phyloP scores from a whole-genome alignment of 2,888 invertebrate species.

The Caenorhabditis uteleia region DNA sequence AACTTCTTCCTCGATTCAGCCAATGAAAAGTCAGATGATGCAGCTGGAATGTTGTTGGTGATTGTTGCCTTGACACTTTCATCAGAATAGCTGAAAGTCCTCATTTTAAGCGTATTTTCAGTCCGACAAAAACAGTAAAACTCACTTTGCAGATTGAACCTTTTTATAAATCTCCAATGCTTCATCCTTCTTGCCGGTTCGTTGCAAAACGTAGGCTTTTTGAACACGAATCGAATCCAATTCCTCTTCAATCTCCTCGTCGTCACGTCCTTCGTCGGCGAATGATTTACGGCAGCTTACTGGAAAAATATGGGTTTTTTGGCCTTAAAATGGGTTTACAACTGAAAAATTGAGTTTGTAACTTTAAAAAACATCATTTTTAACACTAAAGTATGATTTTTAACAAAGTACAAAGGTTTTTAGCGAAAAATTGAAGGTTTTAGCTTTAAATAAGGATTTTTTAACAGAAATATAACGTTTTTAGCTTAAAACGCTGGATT shows the following conservation, averaged over 20 bases:
- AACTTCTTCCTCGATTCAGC: constrained; percentile 97
- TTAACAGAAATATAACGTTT: no score
- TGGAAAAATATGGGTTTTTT: no score
- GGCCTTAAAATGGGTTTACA: no score
- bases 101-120: background rate
- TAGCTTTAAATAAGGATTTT: no score
- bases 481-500: no score
- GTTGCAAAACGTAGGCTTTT: constrained; percentile 74
- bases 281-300: constrained; percentile 83
- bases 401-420: no score
- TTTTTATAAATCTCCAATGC: constrained; percentile 58
- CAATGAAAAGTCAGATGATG: constrained; percentile 90
- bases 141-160: constrained; percentile 40
- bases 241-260: constrained; percentile 93
- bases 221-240: constrained; percentile 89
- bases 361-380: no score
- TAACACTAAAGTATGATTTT: no score
- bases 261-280: constrained; percentile 81
- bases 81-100: constrained; percentile 78
- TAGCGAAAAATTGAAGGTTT: no score
- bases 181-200: constrained; percentile 50
- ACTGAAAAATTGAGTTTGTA: no score
- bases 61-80: constrained; percentile 87
- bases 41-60: constrained; percentile 89
- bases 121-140: background rate